These are phyloP conservation scores for Polylopha cassiicola DNA, from an alignment of 2,888 invertebrate species.

Conservation along the genomic window DNA sequence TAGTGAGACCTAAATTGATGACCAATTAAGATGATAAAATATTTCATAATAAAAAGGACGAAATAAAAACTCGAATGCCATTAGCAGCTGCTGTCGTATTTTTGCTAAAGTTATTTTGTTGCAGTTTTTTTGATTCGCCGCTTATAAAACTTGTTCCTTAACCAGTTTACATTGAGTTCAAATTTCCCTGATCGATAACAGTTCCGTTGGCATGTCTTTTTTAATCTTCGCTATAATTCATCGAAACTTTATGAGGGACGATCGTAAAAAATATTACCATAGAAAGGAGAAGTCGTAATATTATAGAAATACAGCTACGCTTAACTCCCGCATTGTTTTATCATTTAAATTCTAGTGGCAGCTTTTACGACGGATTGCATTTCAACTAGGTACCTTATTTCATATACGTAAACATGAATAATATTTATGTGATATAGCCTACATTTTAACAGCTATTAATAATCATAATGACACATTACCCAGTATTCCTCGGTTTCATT, in stretches of 20 bases:
- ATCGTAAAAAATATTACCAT: constrained; percentile 58
- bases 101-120: too few species aligned
- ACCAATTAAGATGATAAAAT: constrained; percentile 1
- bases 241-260: constrained; percentile 39
- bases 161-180: too few species aligned
- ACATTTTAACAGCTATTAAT: not conserved
- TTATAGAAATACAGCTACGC: constrained; percentile 43
- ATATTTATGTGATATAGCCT: not conserved
- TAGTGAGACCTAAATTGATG: not conserved
- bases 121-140: too few species aligned
- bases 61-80: too few species aligned
- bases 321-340: constrained; percentile 48
- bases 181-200: not conserved
- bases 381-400: constrained; percentile 27
- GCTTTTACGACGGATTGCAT: constrained; percentile 40
- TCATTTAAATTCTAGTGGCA: constrained; percentile 35
- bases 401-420: constrained; percentile 7
- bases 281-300: constrained; percentile 49
- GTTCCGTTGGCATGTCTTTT: constrained; percentile 29
- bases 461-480: too few species aligned
- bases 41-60: too few species aligned
- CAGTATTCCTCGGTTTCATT: too few species aligned
- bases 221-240: constrained; percentile 36
- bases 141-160: too few species aligned
- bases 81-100: too few species aligned